Evolutionary conservation across 2,113 vertebrate species (phyloP).

Genomic region (Cichladusa arquata): DNA sequence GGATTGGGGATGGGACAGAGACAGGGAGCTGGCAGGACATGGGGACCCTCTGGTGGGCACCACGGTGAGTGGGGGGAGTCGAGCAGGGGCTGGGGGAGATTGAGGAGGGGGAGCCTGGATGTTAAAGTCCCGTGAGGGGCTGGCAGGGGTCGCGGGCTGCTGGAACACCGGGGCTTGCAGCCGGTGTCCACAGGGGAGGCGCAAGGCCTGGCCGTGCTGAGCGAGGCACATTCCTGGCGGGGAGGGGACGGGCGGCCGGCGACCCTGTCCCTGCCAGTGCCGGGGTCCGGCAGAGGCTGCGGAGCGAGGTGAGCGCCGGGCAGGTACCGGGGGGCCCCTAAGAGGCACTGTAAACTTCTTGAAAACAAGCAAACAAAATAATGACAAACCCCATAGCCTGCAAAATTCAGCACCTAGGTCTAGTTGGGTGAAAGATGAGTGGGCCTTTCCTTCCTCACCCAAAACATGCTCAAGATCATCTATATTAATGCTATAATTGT

Average conservation of each 20-base stretch:
- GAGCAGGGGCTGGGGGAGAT: neutral
- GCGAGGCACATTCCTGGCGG: neutral
- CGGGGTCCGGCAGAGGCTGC: neutral
- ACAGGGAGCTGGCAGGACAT: neutral
- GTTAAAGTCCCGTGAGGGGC: neutral
- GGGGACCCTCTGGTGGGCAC: neutral
- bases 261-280: neutral
- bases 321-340: neutral
- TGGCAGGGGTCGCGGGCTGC: neutral
- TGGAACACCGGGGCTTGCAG: neutral
- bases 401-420: neutral
- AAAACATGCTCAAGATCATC: neutral
- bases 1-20: slow-evolving; percentile 14
- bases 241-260: neutral
- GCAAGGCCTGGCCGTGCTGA: neutral
- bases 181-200: neutral
- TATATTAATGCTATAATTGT: neutral
- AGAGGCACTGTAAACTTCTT: neutral
- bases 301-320: neutral
- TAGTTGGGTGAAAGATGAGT: neutral
- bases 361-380: neutral
- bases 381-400: neutral
- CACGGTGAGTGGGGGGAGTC: neutral
- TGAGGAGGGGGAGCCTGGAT: too few species aligned
- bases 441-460: neutral